phyloP scores from a whole-genome alignment of 2,797 vertebrate genomes.

The Mallotus villosus region DNA sequence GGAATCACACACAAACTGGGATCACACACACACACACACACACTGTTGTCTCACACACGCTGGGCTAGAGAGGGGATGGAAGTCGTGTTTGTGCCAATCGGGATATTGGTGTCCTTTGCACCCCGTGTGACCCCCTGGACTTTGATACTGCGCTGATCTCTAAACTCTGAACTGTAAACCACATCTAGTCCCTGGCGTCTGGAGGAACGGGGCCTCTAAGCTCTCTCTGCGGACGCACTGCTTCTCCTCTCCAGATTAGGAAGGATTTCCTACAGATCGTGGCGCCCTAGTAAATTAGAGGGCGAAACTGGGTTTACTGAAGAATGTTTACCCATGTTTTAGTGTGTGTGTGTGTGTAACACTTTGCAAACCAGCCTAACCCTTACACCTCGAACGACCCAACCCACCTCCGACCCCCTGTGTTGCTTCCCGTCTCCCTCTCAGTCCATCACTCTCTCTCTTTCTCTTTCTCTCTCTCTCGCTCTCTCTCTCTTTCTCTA shows the following conservation, averaged over 20 bases:
- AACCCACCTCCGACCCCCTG: neutral
- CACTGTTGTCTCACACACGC: too few species aligned
- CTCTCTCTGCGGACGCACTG: neutral
- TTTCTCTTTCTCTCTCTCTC: neutral
- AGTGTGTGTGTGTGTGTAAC: too few species aligned
- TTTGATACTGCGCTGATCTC: neutral
- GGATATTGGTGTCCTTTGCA: too few species aligned
- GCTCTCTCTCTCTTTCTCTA: conserved; percentile 23
- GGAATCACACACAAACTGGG: neutral
- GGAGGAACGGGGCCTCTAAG: conserved; percentile 24
- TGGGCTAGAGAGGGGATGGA: too few species aligned
- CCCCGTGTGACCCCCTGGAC: neutral
- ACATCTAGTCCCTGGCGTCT: neutral
- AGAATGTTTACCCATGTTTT: too few species aligned
- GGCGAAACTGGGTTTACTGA: neutral
- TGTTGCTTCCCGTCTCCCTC: neutral
- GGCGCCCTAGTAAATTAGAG: neutral
- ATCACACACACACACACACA: too few species aligned
- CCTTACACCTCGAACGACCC: too few species aligned
- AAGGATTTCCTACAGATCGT: conserved; percentile 10
- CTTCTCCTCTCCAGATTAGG: neutral
- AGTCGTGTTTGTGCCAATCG: too few species aligned
- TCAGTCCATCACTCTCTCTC: neutral
- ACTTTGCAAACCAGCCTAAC: neutral
- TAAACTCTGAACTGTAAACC: conserved; percentile 18